Conservation (phyloP, 64 coral and sea anemone species). For the Acropora tenuis region DNA sequence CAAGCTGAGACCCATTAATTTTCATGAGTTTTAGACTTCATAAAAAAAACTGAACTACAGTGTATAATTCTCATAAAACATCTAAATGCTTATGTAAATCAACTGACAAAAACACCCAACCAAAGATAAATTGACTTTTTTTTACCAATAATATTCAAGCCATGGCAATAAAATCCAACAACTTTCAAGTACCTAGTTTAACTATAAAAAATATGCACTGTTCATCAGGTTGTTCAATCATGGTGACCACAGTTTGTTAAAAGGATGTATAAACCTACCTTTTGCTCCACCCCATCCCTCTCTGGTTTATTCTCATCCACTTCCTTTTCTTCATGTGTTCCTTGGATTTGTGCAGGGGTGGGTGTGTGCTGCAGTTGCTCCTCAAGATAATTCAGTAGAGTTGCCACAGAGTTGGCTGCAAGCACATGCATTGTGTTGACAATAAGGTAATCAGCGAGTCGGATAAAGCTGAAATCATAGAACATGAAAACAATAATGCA, state of each 20-base stretch:
- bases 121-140: too few relatives aligned
- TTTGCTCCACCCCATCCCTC: conserved; percentile 49
- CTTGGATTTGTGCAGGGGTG: conserved; percentile 73
- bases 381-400: conserved; percentile 93
- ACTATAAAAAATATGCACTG: too few relatives aligned
- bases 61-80: too few relatives aligned
- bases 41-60: too few relatives aligned
- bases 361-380: conserved; percentile 93
- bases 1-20: too few relatives aligned
- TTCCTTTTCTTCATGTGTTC: conserved; percentile 40
- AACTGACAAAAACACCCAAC: too few relatives aligned
- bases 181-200: too few relatives aligned
- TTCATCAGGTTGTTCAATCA: neutral
- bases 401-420: conserved; percentile 96
- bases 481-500: neutral
- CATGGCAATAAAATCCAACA: too few relatives aligned
- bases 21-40: too few relatives aligned
- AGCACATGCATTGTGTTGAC: conserved; percentile 99
- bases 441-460: conserved; percentile 97
- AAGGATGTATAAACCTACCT: neutral
- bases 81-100: too few relatives aligned
- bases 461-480: conserved; percentile 84
- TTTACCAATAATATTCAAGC: too few relatives aligned
- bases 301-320: conserved; percentile 43
- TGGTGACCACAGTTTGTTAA: neutral